Conservation (phyloP, 2,888 invertebrate species). For the Tetrapedia diversipes region DNA sequence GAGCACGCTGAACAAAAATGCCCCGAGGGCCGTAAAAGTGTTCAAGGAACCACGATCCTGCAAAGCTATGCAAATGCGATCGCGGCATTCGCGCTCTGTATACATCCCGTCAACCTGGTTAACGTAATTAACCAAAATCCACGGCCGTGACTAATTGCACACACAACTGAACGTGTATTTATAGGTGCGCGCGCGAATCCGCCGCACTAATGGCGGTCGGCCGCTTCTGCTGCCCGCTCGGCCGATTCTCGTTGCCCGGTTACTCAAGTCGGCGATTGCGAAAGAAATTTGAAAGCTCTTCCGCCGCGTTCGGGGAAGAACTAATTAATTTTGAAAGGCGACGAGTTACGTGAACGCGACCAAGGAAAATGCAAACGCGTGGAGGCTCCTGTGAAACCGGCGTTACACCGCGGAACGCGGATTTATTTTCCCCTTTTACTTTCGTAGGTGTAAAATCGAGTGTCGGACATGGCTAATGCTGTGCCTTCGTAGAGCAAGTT, state of each 20-base stretch:
- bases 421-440: constrained; percentile 52
- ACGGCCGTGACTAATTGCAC: constrained; percentile 80
- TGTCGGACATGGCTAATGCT: too few species aligned
- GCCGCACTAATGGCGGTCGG: too few species aligned
- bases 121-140: constrained; percentile 79
- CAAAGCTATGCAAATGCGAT: constrained; percentile 32
- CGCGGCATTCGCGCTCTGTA: constrained; percentile 78
- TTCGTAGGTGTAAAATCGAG: constrained; percentile 26
- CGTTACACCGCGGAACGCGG: constrained; percentile 36
- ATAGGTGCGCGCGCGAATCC: constrained; percentile 50
- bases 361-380: constrained; percentile 40
- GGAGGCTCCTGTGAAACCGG: constrained; percentile 29
- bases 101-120: constrained; percentile 75
- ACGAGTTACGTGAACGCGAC: constrained; percentile 59
- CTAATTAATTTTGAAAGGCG: constrained; percentile 67
- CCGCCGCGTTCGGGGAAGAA: constrained; percentile 34
- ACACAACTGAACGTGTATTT: constrained; percentile 7
- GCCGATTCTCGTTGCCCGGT: constrained; percentile 29
- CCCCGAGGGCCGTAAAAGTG: too few species aligned
- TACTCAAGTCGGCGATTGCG: constrained; percentile 65
- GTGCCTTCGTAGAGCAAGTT: too few species aligned
- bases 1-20: too few species aligned
- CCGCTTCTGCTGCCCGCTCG: constrained; percentile 26
- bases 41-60: background rate
- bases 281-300: constrained; percentile 71